Base-by-base conservation (phyloP, 2,888 invertebrate species). In the Branchellion lobata region DNA sequence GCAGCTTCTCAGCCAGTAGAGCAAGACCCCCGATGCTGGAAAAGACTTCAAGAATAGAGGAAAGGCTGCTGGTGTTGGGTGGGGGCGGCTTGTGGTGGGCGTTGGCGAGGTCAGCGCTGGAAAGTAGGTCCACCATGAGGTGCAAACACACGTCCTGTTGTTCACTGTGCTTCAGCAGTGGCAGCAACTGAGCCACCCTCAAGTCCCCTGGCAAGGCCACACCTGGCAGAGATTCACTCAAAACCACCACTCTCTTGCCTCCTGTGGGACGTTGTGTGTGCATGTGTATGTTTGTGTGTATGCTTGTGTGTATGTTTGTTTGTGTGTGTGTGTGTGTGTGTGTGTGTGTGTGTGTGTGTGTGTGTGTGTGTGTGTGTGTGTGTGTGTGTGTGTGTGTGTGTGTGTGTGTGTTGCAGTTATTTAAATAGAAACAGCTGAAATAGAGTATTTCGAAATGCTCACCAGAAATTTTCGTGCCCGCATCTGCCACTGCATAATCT, bases 21-120 rank as follows among this genome's bases (percentile, higher is more conserved):
- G 94, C 94, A 80, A 96, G 90, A 0, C 96, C 96, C 80, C 95
- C 95, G 83, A 92, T 92, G 82, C 92, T 91, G 77, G 94, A 94
- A 89, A 96, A 96, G 84, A 93, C 92, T 85, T 94, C 93, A 84
- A 95, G 89, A 78, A 93, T 91, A 18, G 88, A 89, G 0, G 88
- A 87, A 72, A 88, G 86, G 33, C 36, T 29, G n/a, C 24, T 71
- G 5, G 21, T 24, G 24, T 5, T 24, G 24, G n/a, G 8, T 8
- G 14, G 61, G 5, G 61, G 21, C 5, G 61, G 61, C 18, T 47
- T 47, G 47, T 8, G 47, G 47, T 8, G 47, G 61, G n/a, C 14
- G 24, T 3, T 24, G n/a, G 3, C n/a, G 3, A 57, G n/a, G 14
- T 57, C 14, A 18, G 3, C 61, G 61, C 14, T 8, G 14, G 40